A percentile compares a stretch with the other conserved stretches of the same genome.
These are phyloP conservation scores for Smutsia temminckii DNA, from an alignment of 2,797 vertebrate species.

Conservation along the genomic window DNA sequence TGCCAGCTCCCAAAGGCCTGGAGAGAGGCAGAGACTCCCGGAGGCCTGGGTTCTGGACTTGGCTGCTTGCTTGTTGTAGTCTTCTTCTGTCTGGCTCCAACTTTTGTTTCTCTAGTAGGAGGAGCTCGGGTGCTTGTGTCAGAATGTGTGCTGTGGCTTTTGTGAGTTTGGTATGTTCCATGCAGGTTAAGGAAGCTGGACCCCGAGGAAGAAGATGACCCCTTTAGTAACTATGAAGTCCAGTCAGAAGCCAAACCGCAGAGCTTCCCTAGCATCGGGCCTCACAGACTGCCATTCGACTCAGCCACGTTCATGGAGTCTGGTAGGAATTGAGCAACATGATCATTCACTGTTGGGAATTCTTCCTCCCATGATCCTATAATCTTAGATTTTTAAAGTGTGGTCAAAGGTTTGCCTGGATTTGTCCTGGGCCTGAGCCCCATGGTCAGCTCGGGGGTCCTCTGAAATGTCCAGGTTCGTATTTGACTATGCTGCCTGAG, in stretches of 20 bases:
- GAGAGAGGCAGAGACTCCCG: background rate
- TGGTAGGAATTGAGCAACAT: constrained; percentile 83
- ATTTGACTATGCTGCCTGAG: background rate
- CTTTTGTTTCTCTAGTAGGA: background rate
- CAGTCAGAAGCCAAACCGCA: constrained; percentile 91
- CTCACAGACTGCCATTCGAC: constrained; percentile 87
- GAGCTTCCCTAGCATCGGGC: constrained; percentile 85
- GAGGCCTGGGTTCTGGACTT: background rate
- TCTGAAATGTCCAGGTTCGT: background rate
- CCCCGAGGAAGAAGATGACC: constrained; percentile 95
- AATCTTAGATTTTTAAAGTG: background rate
- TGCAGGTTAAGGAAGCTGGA: constrained; percentile 93
- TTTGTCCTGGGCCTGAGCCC: background rate
- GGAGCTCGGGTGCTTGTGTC: background rate
- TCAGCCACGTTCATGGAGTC: constrained; percentile 92
- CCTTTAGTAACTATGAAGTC: constrained; percentile 91
- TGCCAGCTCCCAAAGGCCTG: background rate
- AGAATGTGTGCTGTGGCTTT: background rate
- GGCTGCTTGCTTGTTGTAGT: background rate
- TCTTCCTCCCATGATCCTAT: background rate
- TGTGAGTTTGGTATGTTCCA: background rate
- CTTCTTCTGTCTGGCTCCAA: background rate
- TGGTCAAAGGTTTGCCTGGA: background rate
- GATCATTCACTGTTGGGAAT: background rate
- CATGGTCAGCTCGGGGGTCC: background rate